These are phyloP conservation scores for Eriosoma lanigerum DNA, from an alignment of 1,140 invertebrate genomes.

Conservation along the genomic window DNA sequence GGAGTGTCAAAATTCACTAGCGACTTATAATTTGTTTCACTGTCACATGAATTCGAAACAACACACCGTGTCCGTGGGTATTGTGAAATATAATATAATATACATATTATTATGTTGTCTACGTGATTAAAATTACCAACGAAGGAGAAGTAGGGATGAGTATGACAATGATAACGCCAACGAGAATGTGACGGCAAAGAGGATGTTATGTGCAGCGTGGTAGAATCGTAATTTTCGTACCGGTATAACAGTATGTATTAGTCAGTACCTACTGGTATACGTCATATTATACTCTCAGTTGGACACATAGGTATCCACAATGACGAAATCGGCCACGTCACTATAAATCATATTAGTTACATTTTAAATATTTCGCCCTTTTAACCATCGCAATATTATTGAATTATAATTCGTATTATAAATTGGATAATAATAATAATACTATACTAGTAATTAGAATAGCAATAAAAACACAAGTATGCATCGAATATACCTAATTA, in stretches of 20 bases:
- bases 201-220: neutral
- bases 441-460: too few species aligned
- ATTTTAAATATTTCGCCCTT: too few species aligned
- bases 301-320: neutral
- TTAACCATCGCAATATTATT: too few species aligned
- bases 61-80: constrained; percentile 14
- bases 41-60: constrained; percentile 7
- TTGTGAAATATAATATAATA: constrained; percentile 12
- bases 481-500: too few species aligned
- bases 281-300: neutral
- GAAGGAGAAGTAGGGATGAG: neutral
- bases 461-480: too few species aligned
- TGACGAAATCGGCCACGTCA: neutral
- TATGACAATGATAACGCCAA: constrained; percentile 5
- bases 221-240: constrained; percentile 8
- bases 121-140: constrained; percentile 31
- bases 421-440: too few species aligned
- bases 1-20: constrained; percentile 28
- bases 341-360: too few species aligned
- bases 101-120: neutral
- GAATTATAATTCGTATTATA: too few species aligned
- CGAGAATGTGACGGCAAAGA: constrained; percentile 22
- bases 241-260: neutral
- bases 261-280: neutral
- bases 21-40: neutral